These are phyloP conservation scores for Heliothis subflexa DNA, from an alignment of 1,140 invertebrate genomes.

Conservation along the genomic window DNA sequence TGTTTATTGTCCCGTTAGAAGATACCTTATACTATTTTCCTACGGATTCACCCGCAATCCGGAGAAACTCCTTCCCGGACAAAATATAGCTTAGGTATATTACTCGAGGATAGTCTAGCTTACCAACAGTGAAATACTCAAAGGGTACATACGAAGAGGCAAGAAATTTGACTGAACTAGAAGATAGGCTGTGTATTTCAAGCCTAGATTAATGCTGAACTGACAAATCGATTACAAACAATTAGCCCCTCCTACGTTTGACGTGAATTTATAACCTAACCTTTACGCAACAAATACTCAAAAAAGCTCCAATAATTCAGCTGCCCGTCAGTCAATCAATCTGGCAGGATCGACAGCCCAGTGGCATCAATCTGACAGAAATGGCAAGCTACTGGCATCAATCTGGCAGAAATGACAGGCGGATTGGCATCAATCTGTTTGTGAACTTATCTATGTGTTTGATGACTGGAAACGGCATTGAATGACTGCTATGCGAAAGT, in stretches of 20 bases:
- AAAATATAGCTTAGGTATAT: no score
- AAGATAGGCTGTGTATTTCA: no score
- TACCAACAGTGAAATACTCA: no score
- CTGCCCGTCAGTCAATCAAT: background rate
- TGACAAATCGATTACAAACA: no score
- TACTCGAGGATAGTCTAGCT: no score
- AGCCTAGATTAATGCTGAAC: no score
- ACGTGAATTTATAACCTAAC: background rate
- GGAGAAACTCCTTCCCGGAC: no score
- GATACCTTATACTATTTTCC: no score
- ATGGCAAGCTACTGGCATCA: slow-evolving; percentile 29
- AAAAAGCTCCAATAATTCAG: slow-evolving; percentile 15
- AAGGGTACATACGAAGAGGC: no score
- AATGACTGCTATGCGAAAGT: slow-evolving; percentile 3
- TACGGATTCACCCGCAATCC: no score
- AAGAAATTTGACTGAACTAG: no score
- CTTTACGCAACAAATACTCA: background rate
- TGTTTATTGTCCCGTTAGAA: no score
- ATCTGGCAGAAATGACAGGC: slow-evolving; percentile 22
- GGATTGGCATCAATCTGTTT: slow-evolving; percentile 24
- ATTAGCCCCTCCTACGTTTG: background rate
- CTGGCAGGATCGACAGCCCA: background rate
- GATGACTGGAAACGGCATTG: slow-evolving; percentile 9
- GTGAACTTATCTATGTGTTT: slow-evolving; percentile 22
- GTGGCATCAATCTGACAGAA: slow-evolving; percentile 14